Base-by-base conservation (phyloP, 2,888 invertebrate genomes). In the Rhabditoides inermis region DNA sequence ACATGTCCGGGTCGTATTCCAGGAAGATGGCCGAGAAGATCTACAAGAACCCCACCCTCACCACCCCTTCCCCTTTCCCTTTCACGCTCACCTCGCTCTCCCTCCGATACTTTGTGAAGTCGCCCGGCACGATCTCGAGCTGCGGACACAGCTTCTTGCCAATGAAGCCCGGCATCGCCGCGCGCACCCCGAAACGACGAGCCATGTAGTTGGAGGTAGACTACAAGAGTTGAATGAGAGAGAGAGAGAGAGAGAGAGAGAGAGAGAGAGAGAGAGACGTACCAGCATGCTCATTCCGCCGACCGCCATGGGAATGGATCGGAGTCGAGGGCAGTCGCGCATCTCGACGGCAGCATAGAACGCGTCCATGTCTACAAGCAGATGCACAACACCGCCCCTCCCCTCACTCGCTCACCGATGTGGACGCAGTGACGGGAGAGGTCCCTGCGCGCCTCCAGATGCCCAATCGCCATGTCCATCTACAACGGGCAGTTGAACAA, bases 351-450 rank as follows among this genome's bases (percentile, higher is more conserved):
- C 80, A 23, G 83, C 83, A 73, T 79, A 83, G 69, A 82, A 84
- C 1, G 82, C 82, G 73, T 84, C 84, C 83, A 84, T 83, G 68
- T 84, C n/a, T n/a, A n/a, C n/a, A n/a, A n/a, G n/a, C n/a, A n/a
- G n/a, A n/a, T n/a, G n/a, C n/a, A n/a, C 83, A 39, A 84, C 75
- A 64, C 83, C 83, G 4, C 83, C 82, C 45, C 82, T 79, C 3
- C 77, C 77, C 22, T 76, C 74, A 52, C 28, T 32, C 30, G 3
- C 3, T 18, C 15, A 15, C 25, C 65, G 25, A 63, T 60, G 52
- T 61, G 63, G 12, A 63, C 60, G 55, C 63, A 65, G 27, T 62
- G 48, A 22, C 63, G 45, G n/a, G 68, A 75, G 37, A 83, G 68
- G 66, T 81, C 79, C 50, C 81, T 69, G 6, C 58, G 53, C 7